phyloP scores from a whole-genome alignment of 2,113 vertebrate genomes.

The Calidris pugnax region DNA sequence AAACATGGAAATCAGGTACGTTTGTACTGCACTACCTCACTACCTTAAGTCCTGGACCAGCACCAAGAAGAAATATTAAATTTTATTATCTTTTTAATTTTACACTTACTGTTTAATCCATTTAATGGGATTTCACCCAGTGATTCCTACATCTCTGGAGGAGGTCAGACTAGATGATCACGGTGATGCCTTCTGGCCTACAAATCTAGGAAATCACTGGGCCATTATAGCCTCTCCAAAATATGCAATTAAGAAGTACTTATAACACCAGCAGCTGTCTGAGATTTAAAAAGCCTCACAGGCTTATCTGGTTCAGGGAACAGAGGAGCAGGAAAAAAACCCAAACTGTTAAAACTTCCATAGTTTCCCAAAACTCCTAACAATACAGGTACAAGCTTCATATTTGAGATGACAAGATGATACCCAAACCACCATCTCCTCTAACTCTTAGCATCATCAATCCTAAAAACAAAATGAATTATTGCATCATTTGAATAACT shows the following conservation, averaged over 20 bases:
- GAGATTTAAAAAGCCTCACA: conserved; percentile 20
- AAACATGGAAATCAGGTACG: neutral
- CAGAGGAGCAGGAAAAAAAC: neutral
- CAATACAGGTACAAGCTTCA: neutral
- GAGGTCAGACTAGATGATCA: conserved; percentile 48
- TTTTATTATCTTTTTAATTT: conserved; percentile 48
- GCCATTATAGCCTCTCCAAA: conserved; percentile 48
- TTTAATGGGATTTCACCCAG: conserved; percentile 49
- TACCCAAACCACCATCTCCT: neutral
- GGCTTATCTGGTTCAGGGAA: conserved; percentile 26
- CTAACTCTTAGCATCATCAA: neutral
- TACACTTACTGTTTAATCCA: conserved; percentile 48
- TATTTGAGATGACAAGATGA: neutral
- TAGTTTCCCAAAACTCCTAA: neutral
- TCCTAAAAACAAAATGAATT: neutral
- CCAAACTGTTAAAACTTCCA: neutral
- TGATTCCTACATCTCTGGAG: conserved; percentile 28
- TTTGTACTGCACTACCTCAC: neutral
- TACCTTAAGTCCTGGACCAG: conserved; percentile 25
- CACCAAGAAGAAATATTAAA: conserved; percentile 12
- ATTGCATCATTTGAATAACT: neutral
- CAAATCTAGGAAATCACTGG: conserved; percentile 50
- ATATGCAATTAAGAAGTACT: conserved; percentile 50
- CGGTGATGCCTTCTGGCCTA: conserved; percentile 36
- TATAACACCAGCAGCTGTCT: conserved; percentile 37